Evolutionary conservation across 1,140 invertebrate species (phyloP), one percentile per base, ranked within the genome.

Genomic region (Ceratina australensis): DNA sequence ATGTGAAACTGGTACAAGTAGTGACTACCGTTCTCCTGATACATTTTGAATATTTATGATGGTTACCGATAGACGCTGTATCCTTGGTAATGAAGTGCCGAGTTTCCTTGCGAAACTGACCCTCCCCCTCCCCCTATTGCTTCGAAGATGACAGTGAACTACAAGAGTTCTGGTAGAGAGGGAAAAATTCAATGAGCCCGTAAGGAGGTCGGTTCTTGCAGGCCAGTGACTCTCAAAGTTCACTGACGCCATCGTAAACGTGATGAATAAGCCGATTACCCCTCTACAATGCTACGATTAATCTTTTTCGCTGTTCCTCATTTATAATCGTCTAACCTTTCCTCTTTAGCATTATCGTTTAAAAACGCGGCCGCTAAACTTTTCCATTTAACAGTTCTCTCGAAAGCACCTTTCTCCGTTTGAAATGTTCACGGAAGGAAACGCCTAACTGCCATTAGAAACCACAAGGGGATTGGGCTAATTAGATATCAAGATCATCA

Each of bases 171-270:
- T 68, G 60, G 65, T 68, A 81, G 83, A 85, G 84, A 85, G 80
- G 84, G 83, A 85, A 79, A 85, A 85, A 85, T 85, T 81, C 77
- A 82, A 85, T 81, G 83, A 85, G 83, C 79, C 72, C 79, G 79
- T 85, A 85, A 85, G 84, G 80, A 85, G 84, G 84, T 85, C 83
- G 84, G 83, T 85, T 85, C 83, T 82, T 77, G 79, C 68, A 63
- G 73, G 77, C 77, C 73, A 86, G 80, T 79, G 83, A 85, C 77
- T 85, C 83, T 82, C 83, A 75, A 85, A 85, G 83, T 82, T 85
- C 84, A 82, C 83, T 81, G 83, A 85, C 84, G 83, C 72, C 72
- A 69, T 82, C 52, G 57, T 66, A 61, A 65, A 64, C 60, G 67
- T 71, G 79, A 50, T 74, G 81, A 52, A 75, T 61, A 66, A 52